phyloP scores from a whole-genome alignment of 2,113 vertebrate species.

The Rousettus leschenaultii region DNA sequence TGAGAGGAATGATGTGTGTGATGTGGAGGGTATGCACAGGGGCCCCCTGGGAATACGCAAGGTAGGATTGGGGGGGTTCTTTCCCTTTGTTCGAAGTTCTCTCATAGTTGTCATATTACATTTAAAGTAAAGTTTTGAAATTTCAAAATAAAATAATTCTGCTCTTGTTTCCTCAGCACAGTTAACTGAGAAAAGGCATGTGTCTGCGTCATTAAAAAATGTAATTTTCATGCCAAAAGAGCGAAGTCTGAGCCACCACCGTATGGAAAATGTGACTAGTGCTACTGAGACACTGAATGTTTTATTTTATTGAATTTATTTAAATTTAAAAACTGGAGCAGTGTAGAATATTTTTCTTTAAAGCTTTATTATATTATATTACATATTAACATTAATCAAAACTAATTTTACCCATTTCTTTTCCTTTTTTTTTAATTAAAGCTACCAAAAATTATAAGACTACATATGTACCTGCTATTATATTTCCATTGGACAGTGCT shows the following conservation, averaged over 20 bases:
- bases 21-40: neutral
- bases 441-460: neutral
- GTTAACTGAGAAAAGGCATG: neutral
- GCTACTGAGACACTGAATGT: neutral
- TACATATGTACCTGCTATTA: rapidly evolving
- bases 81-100: neutral
- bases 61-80: neutral
- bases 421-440: neutral
- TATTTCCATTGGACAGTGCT: neutral
- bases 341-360: neutral
- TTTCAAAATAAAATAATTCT: neutral
- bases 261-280: neutral
- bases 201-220: neutral
- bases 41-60: neutral
- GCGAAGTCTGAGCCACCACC: neutral
- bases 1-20: rapidly evolving
- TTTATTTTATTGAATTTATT: neutral
- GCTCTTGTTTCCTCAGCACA: neutral
- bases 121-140: neutral
- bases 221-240: neutral
- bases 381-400: neutral
- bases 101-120: neutral
- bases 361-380: neutral
- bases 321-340: neutral
- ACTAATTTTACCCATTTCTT: neutral